A percentile compares a stretch with the other conserved stretches of the same genome.
Evolutionary conservation across 2,888 invertebrate genomes (phyloP).

Genomic region (Geotrupes spiniger): DNA sequence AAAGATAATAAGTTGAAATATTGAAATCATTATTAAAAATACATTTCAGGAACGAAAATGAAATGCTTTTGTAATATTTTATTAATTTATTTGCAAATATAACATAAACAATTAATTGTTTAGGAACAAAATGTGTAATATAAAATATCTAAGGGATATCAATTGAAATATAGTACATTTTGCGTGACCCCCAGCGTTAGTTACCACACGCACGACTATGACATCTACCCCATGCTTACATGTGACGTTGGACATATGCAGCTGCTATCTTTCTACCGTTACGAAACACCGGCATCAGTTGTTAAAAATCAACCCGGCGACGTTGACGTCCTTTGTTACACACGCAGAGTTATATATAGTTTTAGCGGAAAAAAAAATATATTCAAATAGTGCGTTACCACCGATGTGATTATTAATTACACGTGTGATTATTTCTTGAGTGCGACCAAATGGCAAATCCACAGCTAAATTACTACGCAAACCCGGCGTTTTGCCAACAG

Average conservation of each 20-base stretch:
- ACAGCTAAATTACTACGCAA: conserved; percentile 64
- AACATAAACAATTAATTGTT: too few species aligned
- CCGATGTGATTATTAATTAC: conserved; percentile 2
- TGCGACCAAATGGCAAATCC: conserved; percentile 30
- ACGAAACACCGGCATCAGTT: conserved; percentile 30
- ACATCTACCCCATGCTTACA: conserved; percentile 46
- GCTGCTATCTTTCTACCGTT: conserved; percentile 39
- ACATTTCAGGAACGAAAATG: too few species aligned
- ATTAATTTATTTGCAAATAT: too few species aligned
- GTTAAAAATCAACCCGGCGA: conserved; percentile 15
- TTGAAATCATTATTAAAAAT: too few species aligned
- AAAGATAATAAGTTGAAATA: too few species aligned
- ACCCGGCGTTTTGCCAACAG: conserved; percentile 77
- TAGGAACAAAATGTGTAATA: too few species aligned
- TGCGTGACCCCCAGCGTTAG: not conserved
- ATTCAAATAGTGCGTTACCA: not conserved
- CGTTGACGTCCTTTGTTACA: conserved; percentile 4
- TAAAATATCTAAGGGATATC: too few species aligned
- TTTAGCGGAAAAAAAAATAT: conserved; percentile 1
- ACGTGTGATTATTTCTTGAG: not conserved
- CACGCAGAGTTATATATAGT: not conserved
- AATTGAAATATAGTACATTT: too few species aligned
- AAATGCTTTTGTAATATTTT: too few species aligned
- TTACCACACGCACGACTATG: conserved; percentile 39
- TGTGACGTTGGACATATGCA: conserved; percentile 49